Conservation (phyloP, 2,797 vertebrate species). For the Allobates femoralis region DNA sequence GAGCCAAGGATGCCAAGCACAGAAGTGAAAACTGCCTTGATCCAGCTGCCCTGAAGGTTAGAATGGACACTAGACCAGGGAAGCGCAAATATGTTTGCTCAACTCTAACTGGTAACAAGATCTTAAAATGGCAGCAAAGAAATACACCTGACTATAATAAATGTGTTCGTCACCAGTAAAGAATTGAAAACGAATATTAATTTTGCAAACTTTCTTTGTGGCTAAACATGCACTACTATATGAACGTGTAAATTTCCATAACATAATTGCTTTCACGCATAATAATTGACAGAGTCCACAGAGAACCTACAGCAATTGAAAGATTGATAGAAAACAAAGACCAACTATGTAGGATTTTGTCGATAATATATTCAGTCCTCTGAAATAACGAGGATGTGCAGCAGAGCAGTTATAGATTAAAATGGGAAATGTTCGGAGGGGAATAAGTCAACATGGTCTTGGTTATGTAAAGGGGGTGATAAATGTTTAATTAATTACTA, state of each 20-base stretch:
- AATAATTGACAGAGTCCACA: conserved; percentile 49
- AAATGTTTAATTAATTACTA: conserved; percentile 48
- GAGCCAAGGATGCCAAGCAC: too few species aligned
- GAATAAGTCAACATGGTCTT: conserved; percentile 33
- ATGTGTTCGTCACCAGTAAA: conserved; percentile 30
- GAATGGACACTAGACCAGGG: too few species aligned
- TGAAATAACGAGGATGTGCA: conserved; percentile 51
- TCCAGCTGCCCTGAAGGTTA: too few species aligned
- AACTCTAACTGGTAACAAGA: too few species aligned
- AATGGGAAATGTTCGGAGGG: conserved; percentile 37
- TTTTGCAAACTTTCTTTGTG: conserved; percentile 51
- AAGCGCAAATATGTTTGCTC: too few species aligned
- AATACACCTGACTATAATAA: not conserved
- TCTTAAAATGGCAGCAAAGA: not conserved
- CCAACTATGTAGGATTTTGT: conserved; percentile 47
- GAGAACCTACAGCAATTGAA: conserved; percentile 49
- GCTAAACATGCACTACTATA: conserved; percentile 46
- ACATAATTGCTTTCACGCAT: conserved; percentile 54
- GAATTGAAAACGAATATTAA: conserved; percentile 28
- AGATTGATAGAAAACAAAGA: conserved; percentile 55
- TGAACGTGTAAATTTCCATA: conserved; percentile 52
- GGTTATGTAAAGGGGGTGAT: conserved; percentile 30
- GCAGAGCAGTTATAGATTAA: conserved; percentile 54
- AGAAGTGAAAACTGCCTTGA: too few species aligned
- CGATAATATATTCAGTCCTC: conserved; percentile 54